Percentiles rank a stretch among this genome's conserved stretches.
phyloP scores from a whole-genome alignment of 2,888 invertebrate species.

The Phanerotoma sp. region DNA sequence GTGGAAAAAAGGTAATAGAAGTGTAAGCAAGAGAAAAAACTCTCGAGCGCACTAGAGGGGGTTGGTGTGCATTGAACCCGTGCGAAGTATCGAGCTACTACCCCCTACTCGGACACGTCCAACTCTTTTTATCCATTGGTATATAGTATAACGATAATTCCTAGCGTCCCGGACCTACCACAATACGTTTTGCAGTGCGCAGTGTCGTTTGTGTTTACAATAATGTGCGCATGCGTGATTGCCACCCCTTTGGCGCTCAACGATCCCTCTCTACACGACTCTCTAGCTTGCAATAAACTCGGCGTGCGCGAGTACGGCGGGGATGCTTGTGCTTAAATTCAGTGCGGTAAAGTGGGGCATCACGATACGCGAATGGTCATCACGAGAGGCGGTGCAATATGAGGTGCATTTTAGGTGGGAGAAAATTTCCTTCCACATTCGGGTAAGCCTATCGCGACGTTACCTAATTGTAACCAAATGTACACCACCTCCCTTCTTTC shows the following conservation, averaged over 20 bases:
- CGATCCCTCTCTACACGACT: background rate
- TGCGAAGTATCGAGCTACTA: slow-evolving; percentile 49
- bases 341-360: slow-evolving; percentile 34
- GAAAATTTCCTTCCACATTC: slow-evolving; percentile 18
- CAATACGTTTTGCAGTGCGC: slow-evolving; percentile 53
- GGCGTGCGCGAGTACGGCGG: slow-evolving; percentile 9
- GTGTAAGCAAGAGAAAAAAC: background rate
- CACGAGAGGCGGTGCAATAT: slow-evolving; percentile 38
- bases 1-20: background rate
- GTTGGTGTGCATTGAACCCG: slow-evolving; percentile 54
- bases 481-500: background rate
- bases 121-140: slow-evolving; percentile 25
- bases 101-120: slow-evolving; percentile 34
- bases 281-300: background rate
- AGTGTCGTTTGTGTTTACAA: slow-evolving; percentile 55
- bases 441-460: background rate
- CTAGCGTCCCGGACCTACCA: slow-evolving; percentile 51
- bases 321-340: slow-evolving; percentile 11
- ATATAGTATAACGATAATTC: slow-evolving; percentile 4
- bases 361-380: slow-evolving; percentile 29
- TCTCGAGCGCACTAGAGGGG: slow-evolving; percentile 16
- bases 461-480: slow-evolving; percentile 2
- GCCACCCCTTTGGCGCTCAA: slow-evolving; percentile 20
- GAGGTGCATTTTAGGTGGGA: slow-evolving; percentile 34
- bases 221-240: slow-evolving; percentile 47